Conservation (phyloP, 2,113 vertebrate species). For the Ochotona curzoniae region DNA sequence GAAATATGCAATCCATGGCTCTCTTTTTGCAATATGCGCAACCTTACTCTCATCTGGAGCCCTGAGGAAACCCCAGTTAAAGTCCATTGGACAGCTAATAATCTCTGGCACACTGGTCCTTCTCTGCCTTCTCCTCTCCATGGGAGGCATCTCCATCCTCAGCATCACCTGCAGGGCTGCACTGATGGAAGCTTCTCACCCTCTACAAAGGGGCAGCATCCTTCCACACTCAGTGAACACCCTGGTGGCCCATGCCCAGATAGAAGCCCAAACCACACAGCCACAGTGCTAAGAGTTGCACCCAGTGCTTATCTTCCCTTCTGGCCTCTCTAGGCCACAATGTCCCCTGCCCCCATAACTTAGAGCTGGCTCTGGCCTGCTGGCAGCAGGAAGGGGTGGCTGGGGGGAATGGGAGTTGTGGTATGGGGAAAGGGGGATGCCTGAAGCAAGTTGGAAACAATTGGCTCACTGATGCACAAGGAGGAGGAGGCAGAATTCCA, state of each 20-base stretch:
- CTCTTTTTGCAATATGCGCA: not conserved
- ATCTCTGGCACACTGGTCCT: not conserved
- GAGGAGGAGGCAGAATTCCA: not conserved
- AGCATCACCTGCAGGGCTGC: not conserved
- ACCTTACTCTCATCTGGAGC: not conserved
- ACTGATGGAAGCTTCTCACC: not conserved
- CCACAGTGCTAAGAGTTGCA: not conserved
- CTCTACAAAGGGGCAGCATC: not conserved
- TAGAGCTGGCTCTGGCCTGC: not conserved
- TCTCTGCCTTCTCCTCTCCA: not conserved
- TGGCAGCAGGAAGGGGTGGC: not conserved
- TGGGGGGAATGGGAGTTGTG: not conserved
- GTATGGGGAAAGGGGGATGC: no score
- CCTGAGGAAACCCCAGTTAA: not conserved
- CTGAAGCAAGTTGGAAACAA: not conserved
- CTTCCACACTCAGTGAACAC: not conserved
- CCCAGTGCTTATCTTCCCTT: not conserved
- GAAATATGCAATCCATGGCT: not conserved
- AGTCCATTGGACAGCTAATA: not conserved
- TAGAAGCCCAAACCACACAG: not conserved
- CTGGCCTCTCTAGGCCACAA: not conserved
- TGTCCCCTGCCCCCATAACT: not conserved
- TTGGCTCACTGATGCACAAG: not conserved
- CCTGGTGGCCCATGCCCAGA: not conserved
- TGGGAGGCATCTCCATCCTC: no score